Conservation (phyloP, 2,888 invertebrate species). For the Gryllus longicercus region DNA sequence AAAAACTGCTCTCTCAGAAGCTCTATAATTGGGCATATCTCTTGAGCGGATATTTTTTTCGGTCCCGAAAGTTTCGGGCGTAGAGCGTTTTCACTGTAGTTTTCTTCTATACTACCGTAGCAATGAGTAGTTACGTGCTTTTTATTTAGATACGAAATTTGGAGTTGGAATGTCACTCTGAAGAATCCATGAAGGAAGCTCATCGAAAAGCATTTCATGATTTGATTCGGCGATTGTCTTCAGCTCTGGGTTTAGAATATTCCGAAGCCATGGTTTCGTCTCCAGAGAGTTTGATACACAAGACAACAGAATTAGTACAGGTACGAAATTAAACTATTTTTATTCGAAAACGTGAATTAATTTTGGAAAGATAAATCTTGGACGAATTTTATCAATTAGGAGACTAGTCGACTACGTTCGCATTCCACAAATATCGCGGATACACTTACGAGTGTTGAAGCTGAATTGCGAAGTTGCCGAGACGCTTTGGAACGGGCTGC, state of each 20-base stretch:
- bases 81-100: no score
- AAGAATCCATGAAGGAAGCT: slow-evolving; percentile 72
- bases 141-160: slow-evolving; percentile 55
- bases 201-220: slow-evolving; percentile 60
- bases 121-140: no score
- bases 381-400: slow-evolving; percentile 35
- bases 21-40: no score
- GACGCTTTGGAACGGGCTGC: slow-evolving; percentile 63
- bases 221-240: slow-evolving; percentile 66
- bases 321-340: slow-evolving; percentile 44
- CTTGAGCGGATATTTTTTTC: no score
- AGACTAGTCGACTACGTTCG: slow-evolving; percentile 61
- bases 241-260: slow-evolving; percentile 67
- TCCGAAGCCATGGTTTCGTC: slow-evolving; percentile 52
- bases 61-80: no score
- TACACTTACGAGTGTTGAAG: slow-evolving; percentile 59
- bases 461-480: slow-evolving; percentile 63
- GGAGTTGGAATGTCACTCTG: slow-evolving; percentile 67
- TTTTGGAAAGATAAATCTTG: not conserved
- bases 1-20: no score
- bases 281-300: slow-evolving; percentile 69
- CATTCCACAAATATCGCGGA: slow-evolving; percentile 54
- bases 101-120: no score
- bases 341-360: not conserved
- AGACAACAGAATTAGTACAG: slow-evolving; percentile 73